Evolutionary conservation across 2,797 vertebrate genomes (phyloP), one percentile per base, ranked within the genome.

Genomic region (Ctenopoma kingsleyae): DNA sequence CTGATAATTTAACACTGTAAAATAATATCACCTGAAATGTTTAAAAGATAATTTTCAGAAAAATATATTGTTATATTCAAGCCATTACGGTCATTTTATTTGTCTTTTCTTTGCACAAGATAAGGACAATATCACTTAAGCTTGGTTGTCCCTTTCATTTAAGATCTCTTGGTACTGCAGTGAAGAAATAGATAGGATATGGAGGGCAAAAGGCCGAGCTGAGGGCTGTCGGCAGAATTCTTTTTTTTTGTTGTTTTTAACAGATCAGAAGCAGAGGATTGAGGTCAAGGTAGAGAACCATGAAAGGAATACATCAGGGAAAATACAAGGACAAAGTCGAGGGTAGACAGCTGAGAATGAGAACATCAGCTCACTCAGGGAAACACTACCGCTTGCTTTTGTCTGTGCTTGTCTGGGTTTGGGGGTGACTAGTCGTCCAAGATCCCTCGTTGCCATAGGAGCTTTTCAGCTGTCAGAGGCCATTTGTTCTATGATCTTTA

Each of bases 271-370:
- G 44, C 54, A 30, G 46, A 41, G 48, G 72, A 86, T 78, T 80
- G 74, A 80, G 82, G 74, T 84, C 74, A 84, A 84, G 74, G 74
- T 76, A 79, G 70, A 79, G 57, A 69, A 53, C 25, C 67, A 47
- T 66, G 75, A 80, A 83, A 71, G 48, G 15, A 81, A 73, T 74
- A 40, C 52, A 60, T 71, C 30, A 23, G 68, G 44, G 52, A 64
- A 63, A 75, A 74, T 49, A 59, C 19, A 61, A 79, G 77, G 67
- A 78, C 67, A 70, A n/a, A 63, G 73, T 76, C 1, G 23, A 72
- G 27, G 58, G 38, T 57, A 55, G 63, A 74, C 71, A 23, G 19
- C 71, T 61, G 74, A 72, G 80, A 84, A 79, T 67, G 59, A 84
- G 78, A 80, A 30, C 69, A 72, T 50, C 46, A 52, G 64, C 61